Conservation (phyloP, 2,797 vertebrate species). For the Centropyge bicolor region DNA sequence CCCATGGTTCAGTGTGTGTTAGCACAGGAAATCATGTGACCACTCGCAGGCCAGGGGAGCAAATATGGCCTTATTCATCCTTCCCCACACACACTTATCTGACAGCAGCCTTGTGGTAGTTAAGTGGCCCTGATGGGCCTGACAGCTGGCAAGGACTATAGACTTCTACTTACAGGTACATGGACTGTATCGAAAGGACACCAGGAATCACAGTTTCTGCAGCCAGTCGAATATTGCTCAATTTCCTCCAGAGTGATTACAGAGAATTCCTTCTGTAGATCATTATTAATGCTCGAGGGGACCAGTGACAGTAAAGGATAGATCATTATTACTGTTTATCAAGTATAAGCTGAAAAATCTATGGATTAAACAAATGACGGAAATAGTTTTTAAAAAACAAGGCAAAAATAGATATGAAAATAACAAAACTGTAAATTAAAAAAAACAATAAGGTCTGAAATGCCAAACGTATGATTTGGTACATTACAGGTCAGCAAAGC, state of each 20-base stretch:
- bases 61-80: conserved; percentile 8
- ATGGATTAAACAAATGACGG: conserved; percentile 15
- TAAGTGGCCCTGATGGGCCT: conserved; percentile 35
- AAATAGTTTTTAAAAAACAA: conserved; percentile 17
- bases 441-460: conserved; percentile 9
- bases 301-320: conserved; percentile 45
- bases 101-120: conserved; percentile 55
- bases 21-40: conserved; percentile 21
- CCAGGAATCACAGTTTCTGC: conserved; percentile 85
- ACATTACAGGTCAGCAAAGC: conserved; percentile 47
- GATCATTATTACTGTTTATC: conserved; percentile 62
- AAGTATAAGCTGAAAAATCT: conserved; percentile 52
- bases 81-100: conserved; percentile 28
- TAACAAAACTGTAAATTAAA: conserved; percentile 21
- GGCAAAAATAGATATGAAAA: background rate
- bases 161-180: conserved; percentile 70
- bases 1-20: conserved; percentile 31
- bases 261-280: conserved; percentile 65
- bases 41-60: conserved; percentile 17
- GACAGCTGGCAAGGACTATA: conserved; percentile 55
- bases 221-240: conserved; percentile 86
- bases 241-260: conserved; percentile 66
- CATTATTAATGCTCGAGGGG: conserved; percentile 68
- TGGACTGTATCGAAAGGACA: conserved; percentile 70
- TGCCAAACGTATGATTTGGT: conserved; percentile 16